phyloP scores from a whole-genome alignment of 2,797 vertebrate species.

The Bradypodion ventrale region DNA sequence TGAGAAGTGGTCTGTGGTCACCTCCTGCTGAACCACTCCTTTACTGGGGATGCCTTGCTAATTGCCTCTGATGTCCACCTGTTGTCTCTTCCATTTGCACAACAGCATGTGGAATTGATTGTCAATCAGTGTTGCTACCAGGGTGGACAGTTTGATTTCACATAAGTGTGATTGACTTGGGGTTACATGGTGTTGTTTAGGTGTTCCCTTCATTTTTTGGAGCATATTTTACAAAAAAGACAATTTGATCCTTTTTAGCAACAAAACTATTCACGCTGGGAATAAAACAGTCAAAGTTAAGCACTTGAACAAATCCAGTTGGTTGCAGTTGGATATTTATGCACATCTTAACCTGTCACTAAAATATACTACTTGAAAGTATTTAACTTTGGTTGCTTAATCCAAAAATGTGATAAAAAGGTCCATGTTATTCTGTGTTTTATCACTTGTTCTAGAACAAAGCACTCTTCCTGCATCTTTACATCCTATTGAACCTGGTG shows the following conservation, averaged over 20 bases:
- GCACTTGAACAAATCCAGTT: neutral
- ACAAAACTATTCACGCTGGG: neutral
- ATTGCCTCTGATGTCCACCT: too few species aligned
- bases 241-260: slow-evolving; percentile 18
- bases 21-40: too few species aligned
- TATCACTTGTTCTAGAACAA: neutral
- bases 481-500: neutral
- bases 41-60: too few species aligned
- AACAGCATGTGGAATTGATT: too few species aligned
- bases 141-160: too few species aligned
- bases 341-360: neutral
- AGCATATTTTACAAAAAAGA: neutral
- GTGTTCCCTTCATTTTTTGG: too few species aligned
- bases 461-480: neutral
- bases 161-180: too few species aligned
- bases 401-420: neutral
- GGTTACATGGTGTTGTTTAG: too few species aligned
- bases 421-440: neutral
- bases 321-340: neutral
- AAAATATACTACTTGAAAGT: neutral
- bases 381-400: neutral
- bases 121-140: too few species aligned
- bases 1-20: too few species aligned
- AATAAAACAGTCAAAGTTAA: neutral
- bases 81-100: too few species aligned